Evolutionary conservation across 2,888 invertebrate genomes (phyloP).

Genomic region (Andrena fulva): DNA sequence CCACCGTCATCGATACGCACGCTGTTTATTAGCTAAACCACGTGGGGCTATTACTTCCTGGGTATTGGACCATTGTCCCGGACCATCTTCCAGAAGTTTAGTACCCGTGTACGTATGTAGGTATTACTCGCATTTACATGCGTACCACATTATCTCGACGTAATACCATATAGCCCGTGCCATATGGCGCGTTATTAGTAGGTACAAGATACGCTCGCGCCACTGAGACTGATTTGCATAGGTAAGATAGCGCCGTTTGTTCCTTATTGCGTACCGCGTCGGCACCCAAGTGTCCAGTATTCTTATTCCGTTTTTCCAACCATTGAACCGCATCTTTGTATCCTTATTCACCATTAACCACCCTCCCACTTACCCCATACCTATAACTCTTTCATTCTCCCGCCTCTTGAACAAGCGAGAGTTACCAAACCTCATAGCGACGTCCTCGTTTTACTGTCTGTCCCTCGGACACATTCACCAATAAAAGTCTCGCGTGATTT

Average conservation of each 20-base stretch:
- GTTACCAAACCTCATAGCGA: neutral
- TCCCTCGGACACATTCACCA: neutral
- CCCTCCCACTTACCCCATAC: too few species aligned
- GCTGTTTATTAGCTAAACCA: constrained; percentile 22
- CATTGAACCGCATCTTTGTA: too few species aligned
- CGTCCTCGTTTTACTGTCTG: neutral
- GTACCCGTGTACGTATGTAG: constrained; percentile 22
- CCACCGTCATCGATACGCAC: neutral
- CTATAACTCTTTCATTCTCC: too few species aligned
- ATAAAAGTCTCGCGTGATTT: constrained; percentile 1
- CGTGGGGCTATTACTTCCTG: constrained; percentile 24
- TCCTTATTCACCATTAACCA: too few species aligned
- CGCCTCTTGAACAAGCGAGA: too few species aligned
- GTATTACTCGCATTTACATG: constrained; percentile 52
- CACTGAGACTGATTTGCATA: constrained; percentile 44
- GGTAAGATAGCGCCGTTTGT: constrained; percentile 15
- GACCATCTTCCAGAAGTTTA: constrained; percentile 51
- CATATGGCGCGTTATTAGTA: constrained; percentile 52
- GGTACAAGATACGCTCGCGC: constrained; percentile 45
- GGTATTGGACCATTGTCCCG: constrained; percentile 30
- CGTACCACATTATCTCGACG: constrained; percentile 52
- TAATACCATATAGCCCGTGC: constrained; percentile 37
- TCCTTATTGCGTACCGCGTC: constrained; percentile 20
- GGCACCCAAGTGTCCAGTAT: too few species aligned
- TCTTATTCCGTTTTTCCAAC: neutral